Base-by-base conservation (phyloP, 2,888 invertebrate species). In the Brachyptera putata region DNA sequence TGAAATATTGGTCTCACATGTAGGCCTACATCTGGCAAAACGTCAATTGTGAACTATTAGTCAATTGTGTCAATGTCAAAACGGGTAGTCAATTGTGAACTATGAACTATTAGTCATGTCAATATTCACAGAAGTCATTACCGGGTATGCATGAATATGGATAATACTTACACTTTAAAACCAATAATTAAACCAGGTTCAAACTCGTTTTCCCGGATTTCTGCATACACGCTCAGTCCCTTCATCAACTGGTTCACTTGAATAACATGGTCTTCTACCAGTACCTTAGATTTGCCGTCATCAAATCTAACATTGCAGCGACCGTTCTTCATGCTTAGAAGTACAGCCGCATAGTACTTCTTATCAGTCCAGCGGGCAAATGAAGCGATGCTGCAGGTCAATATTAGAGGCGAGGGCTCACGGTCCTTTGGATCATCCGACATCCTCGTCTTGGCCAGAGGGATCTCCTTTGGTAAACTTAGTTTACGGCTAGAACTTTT, bases 321-420 rank as follows among this genome's bases (percentile, higher is more conserved):
- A 24, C 79, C 79, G 60, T 68, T 67, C 55, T 82, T 79, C 0
- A 80, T 80, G 65, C 80, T 80, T 9, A 77, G 71, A 0, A 85
- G 80, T 69, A 74, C 79, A 0, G 84, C 86, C 0, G 85, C 83
- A 66, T 86, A 86, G 66, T 84, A 85, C 62, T 82, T 80, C 67
- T 81, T 84, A 68, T 86, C 85, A 13, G 82, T 80, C 85, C 86
- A 86, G 70, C 83, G 83, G 0, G 85, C 86, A 65, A 85, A 76
- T 0, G 84, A 84, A 24, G 49, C 16, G 5, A 50, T 26, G 2
- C 26, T 9, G 3, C 30, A 11, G 7, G 16, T 41, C 41, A 18
- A 16, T 11, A 14, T 41, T 2, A 21, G 7, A 1, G 41, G 11
- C 41, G 41, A 14, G 18, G 18, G 18, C 41, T 7, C 7, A 16